Base-by-base conservation (phyloP, 2,113 vertebrate species). In the Pteruthius melanotis region DNA sequence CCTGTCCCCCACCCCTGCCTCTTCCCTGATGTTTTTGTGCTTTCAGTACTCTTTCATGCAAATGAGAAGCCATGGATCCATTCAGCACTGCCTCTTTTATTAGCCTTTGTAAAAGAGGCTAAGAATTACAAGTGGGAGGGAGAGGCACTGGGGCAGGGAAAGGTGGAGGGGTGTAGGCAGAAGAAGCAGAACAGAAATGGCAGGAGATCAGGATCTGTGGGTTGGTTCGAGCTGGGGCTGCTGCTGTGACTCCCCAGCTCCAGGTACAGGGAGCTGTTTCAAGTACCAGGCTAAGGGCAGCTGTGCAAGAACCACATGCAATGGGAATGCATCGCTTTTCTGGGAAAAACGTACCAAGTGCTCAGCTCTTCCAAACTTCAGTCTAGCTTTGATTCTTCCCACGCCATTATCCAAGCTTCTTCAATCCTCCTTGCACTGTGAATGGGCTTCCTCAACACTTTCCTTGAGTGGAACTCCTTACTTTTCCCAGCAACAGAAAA, bases 1-100 rank as follows among this genome's bases (percentile, higher is more conserved):
- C 12, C 39, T 42, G 8, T 15, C 15, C 22, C 5, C 15, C 7
- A 23, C 2, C 2, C 17, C 9, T 2, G 0, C 33, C 16, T 28
- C 33, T 88, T 63, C 33, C 27, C 27, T 57, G 49, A 64, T 3
- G 22, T 35, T 72, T 75, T 47, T 71, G 21, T 56, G 24, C 10
- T 83, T 76, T 27, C 22, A 22, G 26, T 61, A 24, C 18, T 69
- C 74, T 68, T 56, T 9, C 14, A 22, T 24, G 39, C 24, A 64
- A 24, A 71, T 64, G 61, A 66, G 75, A 59, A 79, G 40, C 44
- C 28, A 49, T 15, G 54, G 61, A 28, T 83, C 30, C 2, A 3
- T 63, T 92, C 71, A 56, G 27, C 22, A 27, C 61, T 10, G 11
- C 45, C 30, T 78, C 30, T 19, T 59, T 59, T 54, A 35, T 52